phyloP scores from a whole-genome alignment of 2,888 invertebrate species.

The Argynnis bischoffii region DNA sequence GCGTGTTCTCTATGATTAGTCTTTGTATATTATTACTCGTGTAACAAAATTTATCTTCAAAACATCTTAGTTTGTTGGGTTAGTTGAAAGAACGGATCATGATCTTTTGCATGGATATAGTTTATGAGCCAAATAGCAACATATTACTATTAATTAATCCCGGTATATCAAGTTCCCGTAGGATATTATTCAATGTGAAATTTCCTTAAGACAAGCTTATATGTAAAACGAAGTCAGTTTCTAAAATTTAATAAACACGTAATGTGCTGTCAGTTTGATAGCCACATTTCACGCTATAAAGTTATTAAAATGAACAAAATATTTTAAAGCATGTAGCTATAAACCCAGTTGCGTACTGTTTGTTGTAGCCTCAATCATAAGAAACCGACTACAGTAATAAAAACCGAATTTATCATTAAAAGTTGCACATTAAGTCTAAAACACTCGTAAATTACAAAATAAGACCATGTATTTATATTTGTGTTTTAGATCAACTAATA shows the following conservation, averaged over 20 bases:
- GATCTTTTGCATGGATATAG: too few species aligned
- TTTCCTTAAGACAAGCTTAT: too few species aligned
- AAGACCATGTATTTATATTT: conserved; percentile 73
- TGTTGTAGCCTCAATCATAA: conserved; percentile 57
- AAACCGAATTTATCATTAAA: conserved; percentile 75
- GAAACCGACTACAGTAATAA: conserved; percentile 61
- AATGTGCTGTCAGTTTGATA: not conserved
- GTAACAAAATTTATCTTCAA: too few species aligned
- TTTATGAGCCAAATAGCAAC: too few species aligned
- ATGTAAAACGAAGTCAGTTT: too few species aligned
- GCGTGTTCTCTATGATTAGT: too few species aligned
- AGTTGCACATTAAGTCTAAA: conserved; percentile 74
- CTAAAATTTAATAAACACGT: not conserved
- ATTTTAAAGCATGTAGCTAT: conserved; percentile 47
- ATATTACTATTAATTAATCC: too few species aligned
- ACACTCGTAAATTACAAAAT: conserved; percentile 76
- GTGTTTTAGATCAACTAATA: conserved; percentile 46
- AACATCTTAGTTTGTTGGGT: too few species aligned
- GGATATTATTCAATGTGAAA: too few species aligned
- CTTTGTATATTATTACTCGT: too few species aligned
- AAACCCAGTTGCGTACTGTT: conserved; percentile 59
- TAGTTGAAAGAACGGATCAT: too few species aligned
- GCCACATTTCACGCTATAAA: not conserved
- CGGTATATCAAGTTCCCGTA: too few species aligned
- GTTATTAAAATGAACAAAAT: conserved; percentile 1